A percentile compares a stretch with the other conserved stretches of the same genome.
These are phyloP conservation scores for Phalanger gymnotis DNA, from an alignment of 2,797 vertebrate species.

Conservation along the genomic window DNA sequence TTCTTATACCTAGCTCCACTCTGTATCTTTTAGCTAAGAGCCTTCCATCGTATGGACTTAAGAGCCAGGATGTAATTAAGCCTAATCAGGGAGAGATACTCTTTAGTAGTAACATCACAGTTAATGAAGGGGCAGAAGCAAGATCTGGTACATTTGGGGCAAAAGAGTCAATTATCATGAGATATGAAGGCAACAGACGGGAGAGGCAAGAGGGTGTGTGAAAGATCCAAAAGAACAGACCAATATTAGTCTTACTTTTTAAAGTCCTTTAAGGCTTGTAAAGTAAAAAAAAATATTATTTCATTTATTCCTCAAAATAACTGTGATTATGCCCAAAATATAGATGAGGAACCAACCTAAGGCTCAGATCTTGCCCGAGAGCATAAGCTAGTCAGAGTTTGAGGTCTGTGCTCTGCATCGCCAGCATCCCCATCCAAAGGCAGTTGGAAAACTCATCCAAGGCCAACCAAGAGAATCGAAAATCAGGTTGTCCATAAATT, in stretches of 20 bases:
- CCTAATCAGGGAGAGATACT: no score
- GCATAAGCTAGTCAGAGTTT: not conserved
- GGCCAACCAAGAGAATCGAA: not conserved
- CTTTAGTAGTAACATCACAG: no score
- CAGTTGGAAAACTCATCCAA: not conserved
- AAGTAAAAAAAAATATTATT: not conserved
- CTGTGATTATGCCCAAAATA: not conserved
- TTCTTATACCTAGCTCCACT: no score
- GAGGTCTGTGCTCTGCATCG: not conserved
- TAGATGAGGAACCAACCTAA: not conserved
- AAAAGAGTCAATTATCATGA: not conserved
- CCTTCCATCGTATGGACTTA: no score
- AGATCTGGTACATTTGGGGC: not conserved
- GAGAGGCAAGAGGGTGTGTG: not conserved
- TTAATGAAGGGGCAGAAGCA: not conserved
- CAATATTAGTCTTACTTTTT: not conserved
- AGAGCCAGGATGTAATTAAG: no score
- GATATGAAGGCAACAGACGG: not conserved
- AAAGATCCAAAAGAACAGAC: not conserved
- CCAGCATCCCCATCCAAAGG: not conserved
- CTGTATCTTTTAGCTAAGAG: no score
- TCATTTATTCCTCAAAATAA: not conserved
- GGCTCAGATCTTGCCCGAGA: not conserved
- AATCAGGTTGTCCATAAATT: not conserved
- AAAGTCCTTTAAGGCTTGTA: not conserved